phyloP scores from a whole-genome alignment of 2,888 invertebrate genomes.

The Ectemnius lituratus region DNA sequence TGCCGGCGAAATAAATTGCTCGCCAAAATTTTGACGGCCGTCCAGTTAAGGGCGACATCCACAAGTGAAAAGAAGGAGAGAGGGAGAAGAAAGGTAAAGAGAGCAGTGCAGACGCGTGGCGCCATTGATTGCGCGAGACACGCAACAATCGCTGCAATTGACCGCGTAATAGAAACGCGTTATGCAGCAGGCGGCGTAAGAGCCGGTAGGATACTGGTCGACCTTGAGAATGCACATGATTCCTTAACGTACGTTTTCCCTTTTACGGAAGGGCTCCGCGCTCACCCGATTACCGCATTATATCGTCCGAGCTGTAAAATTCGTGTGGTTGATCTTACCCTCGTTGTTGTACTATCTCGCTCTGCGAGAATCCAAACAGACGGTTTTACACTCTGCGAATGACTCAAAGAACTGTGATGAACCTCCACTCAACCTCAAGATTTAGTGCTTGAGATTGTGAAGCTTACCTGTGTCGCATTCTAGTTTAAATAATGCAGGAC shows the following conservation, averaged over 20 bases:
- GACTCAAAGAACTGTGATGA: no score
- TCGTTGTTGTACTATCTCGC: no score
- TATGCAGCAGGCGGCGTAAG: constrained; percentile 65
- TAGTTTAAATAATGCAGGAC: no score
- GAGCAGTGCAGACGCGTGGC: constrained; percentile 46
- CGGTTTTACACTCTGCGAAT: no score
- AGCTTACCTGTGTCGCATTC: no score
- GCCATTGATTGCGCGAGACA: constrained; percentile 64
- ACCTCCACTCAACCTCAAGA: no score
- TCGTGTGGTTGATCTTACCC: constrained; percentile 24
- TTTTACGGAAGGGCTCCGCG: constrained; percentile 66
- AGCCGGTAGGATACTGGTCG: constrained; percentile 70
- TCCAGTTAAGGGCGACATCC: neutral
- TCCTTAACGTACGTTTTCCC: constrained; percentile 68
- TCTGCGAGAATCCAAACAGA: no score
- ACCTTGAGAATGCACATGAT: constrained; percentile 74
- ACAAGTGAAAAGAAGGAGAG: neutral
- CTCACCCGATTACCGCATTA: constrained; percentile 60
- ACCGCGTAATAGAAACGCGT: constrained; percentile 74
- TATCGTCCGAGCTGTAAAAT: constrained; percentile 46
- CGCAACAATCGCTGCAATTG: constrained; percentile 70
- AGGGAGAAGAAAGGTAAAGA: constrained; percentile 16
- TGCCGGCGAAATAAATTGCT: no score
- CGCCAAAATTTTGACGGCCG: neutral
- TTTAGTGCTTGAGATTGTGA: no score